These are phyloP conservation scores for Pseudonaja textilis DNA, from an alignment of 2,113 vertebrate species.

Conservation along the genomic window DNA sequence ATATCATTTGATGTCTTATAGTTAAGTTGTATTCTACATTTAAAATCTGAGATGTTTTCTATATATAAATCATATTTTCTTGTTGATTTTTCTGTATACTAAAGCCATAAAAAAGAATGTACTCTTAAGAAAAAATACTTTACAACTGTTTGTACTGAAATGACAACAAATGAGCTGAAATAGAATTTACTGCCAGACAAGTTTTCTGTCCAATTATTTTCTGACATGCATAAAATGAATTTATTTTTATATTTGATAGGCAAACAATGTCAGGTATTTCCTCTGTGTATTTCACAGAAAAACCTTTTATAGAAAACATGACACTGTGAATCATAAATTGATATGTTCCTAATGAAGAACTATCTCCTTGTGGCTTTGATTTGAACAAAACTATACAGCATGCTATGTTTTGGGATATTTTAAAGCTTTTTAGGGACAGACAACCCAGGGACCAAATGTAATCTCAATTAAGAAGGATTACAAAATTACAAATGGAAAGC, in stretches of 20 bases:
- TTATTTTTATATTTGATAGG: slow-evolving; percentile 25
- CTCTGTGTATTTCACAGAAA: neutral
- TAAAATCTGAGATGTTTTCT: neutral
- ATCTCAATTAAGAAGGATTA: slow-evolving; percentile 1
- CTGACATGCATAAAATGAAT: neutral
- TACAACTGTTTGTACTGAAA: neutral
- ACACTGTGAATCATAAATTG: slow-evolving; percentile 45
- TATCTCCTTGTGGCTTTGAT: slow-evolving; percentile 41
- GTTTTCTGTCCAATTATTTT: slow-evolving; percentile 13
- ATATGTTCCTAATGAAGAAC: slow-evolving; percentile 41
- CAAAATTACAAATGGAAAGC: slow-evolving; percentile 7
- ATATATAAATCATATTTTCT: neutral
- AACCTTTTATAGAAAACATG: slow-evolving; percentile 27
- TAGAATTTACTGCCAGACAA: neutral
- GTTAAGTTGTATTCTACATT: neutral
- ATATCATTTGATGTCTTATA: neutral
- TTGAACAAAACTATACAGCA: slow-evolving; percentile 18
- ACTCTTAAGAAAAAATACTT: neutral
- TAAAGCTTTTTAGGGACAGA: slow-evolving; percentile 33
- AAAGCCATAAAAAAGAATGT: neutral
- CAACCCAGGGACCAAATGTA: slow-evolving; percentile 38
- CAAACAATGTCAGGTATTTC: neutral
- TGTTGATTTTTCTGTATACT: neutral
- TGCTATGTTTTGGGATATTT: slow-evolving; percentile 41
- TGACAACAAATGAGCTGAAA: neutral